Evolutionary conservation across 2,888 invertebrate genomes (phyloP).

Genomic region (Clostera curtula): DNA sequence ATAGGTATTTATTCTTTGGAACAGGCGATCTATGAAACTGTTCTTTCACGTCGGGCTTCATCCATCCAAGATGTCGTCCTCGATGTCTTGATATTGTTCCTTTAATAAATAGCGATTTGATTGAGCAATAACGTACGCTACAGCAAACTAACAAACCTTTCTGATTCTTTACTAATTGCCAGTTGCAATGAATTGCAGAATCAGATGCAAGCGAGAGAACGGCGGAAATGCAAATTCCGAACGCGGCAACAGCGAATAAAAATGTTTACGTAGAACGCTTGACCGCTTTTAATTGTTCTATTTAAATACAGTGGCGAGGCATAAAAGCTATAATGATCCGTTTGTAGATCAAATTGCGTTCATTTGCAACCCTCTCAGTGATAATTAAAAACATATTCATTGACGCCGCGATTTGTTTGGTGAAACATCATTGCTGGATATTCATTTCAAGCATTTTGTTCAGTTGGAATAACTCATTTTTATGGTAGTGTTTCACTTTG

Average conservation of each 20-base stretch:
- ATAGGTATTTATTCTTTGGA: too few species aligned
- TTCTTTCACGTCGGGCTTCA: too few species aligned
- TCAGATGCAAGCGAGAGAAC: slow-evolving; percentile 35
- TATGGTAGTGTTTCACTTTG: too few species aligned
- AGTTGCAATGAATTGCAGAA: slow-evolving; percentile 42
- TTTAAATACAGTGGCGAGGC: slow-evolving; percentile 35
- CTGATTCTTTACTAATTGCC: slow-evolving; percentile 63
- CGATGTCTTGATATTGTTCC: too few species aligned
- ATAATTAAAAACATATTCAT: slow-evolving; percentile 51
- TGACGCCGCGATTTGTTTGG: slow-evolving; percentile 27
- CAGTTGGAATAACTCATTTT: not conserved
- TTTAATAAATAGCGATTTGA: too few species aligned
- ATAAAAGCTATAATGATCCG: slow-evolving; percentile 33
- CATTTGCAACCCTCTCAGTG: slow-evolving; percentile 29
- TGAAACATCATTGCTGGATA: slow-evolving; percentile 23
- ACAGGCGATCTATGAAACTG: too few species aligned
- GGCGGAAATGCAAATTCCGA: slow-evolving; percentile 43
- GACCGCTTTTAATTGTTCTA: slow-evolving; percentile 54
- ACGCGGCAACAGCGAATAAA: slow-evolving; percentile 24
- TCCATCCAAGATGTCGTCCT: too few species aligned
- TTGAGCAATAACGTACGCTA: slow-evolving; percentile 47
- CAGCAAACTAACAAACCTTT: slow-evolving; percentile 53
- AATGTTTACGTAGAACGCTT: slow-evolving; percentile 51
- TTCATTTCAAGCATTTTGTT: not conserved
- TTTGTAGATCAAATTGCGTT: slow-evolving; percentile 42